Evolutionary conservation across 37 sponge, comb jelly and placozoan genomes (phyloP).

Genomic region (Diacarnus erythraeanus): DNA sequence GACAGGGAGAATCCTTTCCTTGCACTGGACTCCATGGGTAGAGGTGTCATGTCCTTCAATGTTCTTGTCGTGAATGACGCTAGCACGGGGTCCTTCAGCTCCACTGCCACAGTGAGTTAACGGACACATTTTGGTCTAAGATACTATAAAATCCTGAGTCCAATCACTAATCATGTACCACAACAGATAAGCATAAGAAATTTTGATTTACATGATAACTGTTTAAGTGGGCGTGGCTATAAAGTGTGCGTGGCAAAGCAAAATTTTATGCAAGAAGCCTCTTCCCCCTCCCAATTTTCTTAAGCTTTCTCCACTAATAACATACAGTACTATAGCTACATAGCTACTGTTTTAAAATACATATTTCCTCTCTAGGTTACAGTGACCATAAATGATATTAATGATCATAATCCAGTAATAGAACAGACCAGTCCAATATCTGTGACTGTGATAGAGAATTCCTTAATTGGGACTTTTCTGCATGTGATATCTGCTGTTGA

Average conservation of each 20-base stretch:
- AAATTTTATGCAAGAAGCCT: too few species aligned
- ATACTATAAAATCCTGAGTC: too few species aligned
- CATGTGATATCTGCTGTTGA: conserved; percentile 34
- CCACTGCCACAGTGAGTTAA: conserved; percentile 9
- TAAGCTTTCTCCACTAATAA: too few species aligned
- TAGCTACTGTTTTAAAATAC: not conserved
- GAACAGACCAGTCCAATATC: not conserved
- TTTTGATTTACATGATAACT: too few species aligned
- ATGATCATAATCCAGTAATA: conserved; percentile 42
- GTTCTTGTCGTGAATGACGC: conserved; percentile 16
- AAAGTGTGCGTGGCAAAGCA: too few species aligned
- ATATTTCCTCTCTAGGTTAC: conserved; percentile 23
- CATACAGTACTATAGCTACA: not conserved
- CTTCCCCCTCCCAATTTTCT: too few species aligned
- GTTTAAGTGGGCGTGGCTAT: too few species aligned
- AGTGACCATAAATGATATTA: conserved; percentile 29
- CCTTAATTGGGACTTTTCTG: not conserved
- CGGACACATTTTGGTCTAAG: too few species aligned
- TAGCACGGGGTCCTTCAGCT: not conserved
- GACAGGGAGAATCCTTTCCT: conserved; percentile 30
- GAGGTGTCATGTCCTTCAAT: conserved; percentile 32
- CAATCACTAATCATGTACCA: too few species aligned
- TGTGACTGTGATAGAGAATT: conserved; percentile 8
- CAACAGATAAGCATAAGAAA: too few species aligned
- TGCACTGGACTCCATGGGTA: conserved; percentile 17